Conservation (phyloP, 2,888 invertebrate species). For the Andrena fulva region DNA sequence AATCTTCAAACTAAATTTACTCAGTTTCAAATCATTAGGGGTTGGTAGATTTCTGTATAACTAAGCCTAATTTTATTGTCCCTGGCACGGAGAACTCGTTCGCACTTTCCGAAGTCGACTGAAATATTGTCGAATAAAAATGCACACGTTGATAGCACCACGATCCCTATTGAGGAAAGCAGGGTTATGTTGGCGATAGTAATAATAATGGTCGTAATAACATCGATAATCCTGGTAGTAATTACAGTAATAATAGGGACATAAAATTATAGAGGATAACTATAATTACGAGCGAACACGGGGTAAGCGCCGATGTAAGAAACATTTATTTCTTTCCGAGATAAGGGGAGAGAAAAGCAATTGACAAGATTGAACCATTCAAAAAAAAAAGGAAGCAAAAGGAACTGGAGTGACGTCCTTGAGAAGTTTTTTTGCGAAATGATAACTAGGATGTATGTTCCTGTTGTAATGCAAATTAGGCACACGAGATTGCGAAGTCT, state of each 20-base stretch:
- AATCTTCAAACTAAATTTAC: neutral
- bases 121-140: neutral
- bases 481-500: too few species aligned
- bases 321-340: constrained; percentile 29
- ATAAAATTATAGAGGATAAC: constrained; percentile 41
- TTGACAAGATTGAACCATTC: neutral
- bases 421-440: neutral
- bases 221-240: constrained; percentile 40
- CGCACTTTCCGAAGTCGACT: neutral
- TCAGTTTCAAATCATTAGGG: neutral
- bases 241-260: constrained; percentile 42
- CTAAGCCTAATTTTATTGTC: neutral
- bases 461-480: too few species aligned
- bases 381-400: neutral
- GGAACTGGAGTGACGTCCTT: too few species aligned
- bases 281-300: constrained; percentile 34
- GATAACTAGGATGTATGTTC: neutral
- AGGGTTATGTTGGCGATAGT: neutral
- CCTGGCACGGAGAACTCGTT: neutral
- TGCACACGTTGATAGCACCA: neutral
- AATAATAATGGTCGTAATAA: constrained; percentile 36
- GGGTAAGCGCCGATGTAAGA: constrained; percentile 16
- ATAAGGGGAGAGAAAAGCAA: neutral
- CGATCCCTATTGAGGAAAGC: neutral
- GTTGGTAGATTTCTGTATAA: too few species aligned